These are phyloP conservation scores for Papilio demoleus DNA, from an alignment of 2,888 invertebrate genomes.

Conservation along the genomic window DNA sequence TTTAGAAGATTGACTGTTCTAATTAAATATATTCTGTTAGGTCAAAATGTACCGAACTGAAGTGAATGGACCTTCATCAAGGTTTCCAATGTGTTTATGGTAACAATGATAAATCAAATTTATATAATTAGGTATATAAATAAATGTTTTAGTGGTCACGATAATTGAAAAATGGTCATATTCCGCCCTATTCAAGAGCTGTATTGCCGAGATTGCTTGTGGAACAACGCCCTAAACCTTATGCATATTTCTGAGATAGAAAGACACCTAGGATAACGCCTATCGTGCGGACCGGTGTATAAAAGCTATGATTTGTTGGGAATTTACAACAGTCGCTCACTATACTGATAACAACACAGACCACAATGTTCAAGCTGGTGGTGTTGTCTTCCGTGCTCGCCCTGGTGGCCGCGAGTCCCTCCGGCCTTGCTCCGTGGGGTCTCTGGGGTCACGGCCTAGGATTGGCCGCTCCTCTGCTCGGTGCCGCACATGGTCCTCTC, in stretches of 20 bases:
- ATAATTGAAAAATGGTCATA: not conserved
- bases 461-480: slow-evolving; percentile 56
- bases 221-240: slow-evolving; percentile 45
- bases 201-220: slow-evolving; percentile 47
- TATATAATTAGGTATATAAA: not conserved
- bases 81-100: slow-evolving; percentile 68
- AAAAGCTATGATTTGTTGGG: slow-evolving; percentile 65
- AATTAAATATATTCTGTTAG: not conserved
- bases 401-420: slow-evolving; percentile 79
- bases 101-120: slow-evolving; percentile 46
- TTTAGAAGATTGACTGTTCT: not conserved
- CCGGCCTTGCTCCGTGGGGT: slow-evolving; percentile 54
- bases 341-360: slow-evolving; percentile 75
- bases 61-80: slow-evolving; percentile 64
- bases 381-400: slow-evolving; percentile 86
- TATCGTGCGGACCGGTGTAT: slow-evolving; percentile 70
- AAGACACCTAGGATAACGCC: slow-evolving; percentile 74
- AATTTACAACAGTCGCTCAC: slow-evolving; percentile 68
- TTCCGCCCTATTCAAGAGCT: slow-evolving; percentile 45
- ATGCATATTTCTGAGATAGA: slow-evolving; percentile 51
- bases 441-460: slow-evolving; percentile 44
- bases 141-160: not conserved
- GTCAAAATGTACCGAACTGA: slow-evolving; percentile 28
- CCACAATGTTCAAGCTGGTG: slow-evolving; percentile 84
- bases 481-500: slow-evolving; percentile 51